Evolutionary conservation across 1,140 invertebrate genomes (phyloP), one percentile per base, ranked within the genome.

Genomic region (Drosophila nigrodunni): DNA sequence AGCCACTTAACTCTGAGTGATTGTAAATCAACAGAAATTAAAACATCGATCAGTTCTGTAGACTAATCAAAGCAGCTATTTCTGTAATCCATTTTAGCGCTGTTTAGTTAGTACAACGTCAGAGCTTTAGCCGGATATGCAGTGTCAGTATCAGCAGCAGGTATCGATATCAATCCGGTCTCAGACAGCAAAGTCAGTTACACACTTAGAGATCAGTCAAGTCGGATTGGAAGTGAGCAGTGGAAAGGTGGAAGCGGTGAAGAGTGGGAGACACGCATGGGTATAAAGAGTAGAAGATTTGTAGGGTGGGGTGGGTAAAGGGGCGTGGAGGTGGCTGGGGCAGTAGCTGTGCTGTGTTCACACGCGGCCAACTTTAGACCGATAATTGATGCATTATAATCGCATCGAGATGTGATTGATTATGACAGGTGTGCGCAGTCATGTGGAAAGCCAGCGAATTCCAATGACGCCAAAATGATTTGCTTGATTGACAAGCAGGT

Each of bases 311-410:
- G 55, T 4, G 35, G 39, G 9, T 37, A 9, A 21, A 37, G 37
- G 49, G 35, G 49, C 9, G 25, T 8, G 62, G 1, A 21, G 18
- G 18, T 2, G 25, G 25, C 25, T 5, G 25, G 6, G 74, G 49
- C 69, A 72, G 52, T 65, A 65, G 67, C 69, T 55, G 46, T 70
- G 18, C 52, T 66, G 57, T 57, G 64, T 86, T 85, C 82, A 85
- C 82, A 85, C 82, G 82, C 77, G 78, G 68, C 71, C 78, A 81
- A 67, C 67, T 69, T 67, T 54, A 35, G 52, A 21, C 60, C 67
- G 78, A 82, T 86, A 86, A 86, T 86, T 87, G 82, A 86, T 86
- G 82, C 82, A 87, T 87, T 86, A 70, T 82, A 85, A 87, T 86
- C 82, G 71, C 67, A 34, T 41, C 49, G 68, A 68, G 82, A 67